phyloP scores from a whole-genome alignment of 1,140 invertebrate species.

The Cardiocondyla obscurior region DNA sequence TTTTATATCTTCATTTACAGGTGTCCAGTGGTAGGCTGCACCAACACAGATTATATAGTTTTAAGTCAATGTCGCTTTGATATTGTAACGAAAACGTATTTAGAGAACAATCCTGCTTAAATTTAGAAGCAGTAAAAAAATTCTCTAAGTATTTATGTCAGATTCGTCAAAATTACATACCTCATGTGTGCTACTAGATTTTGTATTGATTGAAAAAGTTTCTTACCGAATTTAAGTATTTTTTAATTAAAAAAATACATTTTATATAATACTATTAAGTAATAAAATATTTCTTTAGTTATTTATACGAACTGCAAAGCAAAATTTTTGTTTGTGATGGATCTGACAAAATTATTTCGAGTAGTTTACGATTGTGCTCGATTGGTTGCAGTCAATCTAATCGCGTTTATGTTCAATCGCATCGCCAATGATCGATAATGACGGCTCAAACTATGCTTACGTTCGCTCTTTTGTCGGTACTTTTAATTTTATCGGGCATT shows the following conservation, averaged over 20 bases:
- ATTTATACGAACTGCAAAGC: background rate
- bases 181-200: background rate
- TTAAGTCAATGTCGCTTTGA: conserved; percentile 68
- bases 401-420: conserved; percentile 31
- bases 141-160: background rate
- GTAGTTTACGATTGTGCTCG: background rate
- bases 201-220: background rate
- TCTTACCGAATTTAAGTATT: background rate
- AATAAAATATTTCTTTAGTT: background rate
- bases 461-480: conserved; percentile 55
- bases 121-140: background rate
- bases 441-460: conserved; percentile 69
- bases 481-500: conserved; percentile 55
- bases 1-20: conserved; percentile 59
- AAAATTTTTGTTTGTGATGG: background rate
- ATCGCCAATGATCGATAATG: conserved; percentile 54
- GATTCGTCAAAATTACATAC: background rate
- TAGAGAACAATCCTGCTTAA: conserved; percentile 65
- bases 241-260: background rate
- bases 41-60: conserved; percentile 68
- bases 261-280: background rate
- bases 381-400: conserved; percentile 18
- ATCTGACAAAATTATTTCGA: background rate
- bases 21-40: conserved; percentile 80
- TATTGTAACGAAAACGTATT: conserved; percentile 69